A percentile compares a stretch with the other conserved stretches of the same genome.
These are phyloP conservation scores for Clarias fuscus DNA, from an alignment of 2,797 vertebrate genomes.

Conservation along the genomic window DNA sequence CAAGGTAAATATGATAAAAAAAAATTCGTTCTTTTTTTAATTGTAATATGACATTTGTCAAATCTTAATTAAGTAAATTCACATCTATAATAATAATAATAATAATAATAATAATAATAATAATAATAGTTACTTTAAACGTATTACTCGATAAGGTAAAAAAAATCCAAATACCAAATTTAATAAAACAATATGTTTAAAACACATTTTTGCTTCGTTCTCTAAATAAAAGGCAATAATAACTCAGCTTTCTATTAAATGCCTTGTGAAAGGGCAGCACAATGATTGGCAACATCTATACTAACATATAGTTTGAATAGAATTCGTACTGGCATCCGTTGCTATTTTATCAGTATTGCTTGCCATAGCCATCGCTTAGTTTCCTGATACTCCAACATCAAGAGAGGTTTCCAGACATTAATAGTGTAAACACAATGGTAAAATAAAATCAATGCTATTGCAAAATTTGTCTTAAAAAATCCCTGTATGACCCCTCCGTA, in stretches of 20 bases:
- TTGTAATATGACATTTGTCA: neutral
- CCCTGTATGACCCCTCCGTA: neutral
- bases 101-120: neutral
- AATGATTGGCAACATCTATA: neutral
- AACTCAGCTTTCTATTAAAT: neutral
- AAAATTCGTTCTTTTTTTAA: too few relatives aligned
- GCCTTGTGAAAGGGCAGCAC: neutral
- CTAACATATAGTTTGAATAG: too few relatives aligned
- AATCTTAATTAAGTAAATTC: too few relatives aligned
- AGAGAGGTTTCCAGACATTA: neutral
- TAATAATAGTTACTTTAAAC: neutral
- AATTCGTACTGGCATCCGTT: neutral
- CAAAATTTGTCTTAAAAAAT: neutral
- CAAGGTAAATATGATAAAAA: slow-evolving; percentile 8
- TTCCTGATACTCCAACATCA: neutral
- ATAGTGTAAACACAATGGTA: neutral
- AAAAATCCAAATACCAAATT: too few relatives aligned
- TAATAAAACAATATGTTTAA: too few relatives aligned
- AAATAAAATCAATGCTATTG: neutral
- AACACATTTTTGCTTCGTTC: too few relatives aligned
- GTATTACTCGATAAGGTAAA: neutral
- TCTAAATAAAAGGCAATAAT: too few relatives aligned
- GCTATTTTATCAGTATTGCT: neutral
- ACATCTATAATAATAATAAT: neutral
- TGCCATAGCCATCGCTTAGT: too few relatives aligned